A percentile compares a stretch with the other conserved stretches of the same genome.
Evolutionary conservation across 2,888 invertebrate genomes (phyloP).

Genomic region (Drosophila fungiperda): DNA sequence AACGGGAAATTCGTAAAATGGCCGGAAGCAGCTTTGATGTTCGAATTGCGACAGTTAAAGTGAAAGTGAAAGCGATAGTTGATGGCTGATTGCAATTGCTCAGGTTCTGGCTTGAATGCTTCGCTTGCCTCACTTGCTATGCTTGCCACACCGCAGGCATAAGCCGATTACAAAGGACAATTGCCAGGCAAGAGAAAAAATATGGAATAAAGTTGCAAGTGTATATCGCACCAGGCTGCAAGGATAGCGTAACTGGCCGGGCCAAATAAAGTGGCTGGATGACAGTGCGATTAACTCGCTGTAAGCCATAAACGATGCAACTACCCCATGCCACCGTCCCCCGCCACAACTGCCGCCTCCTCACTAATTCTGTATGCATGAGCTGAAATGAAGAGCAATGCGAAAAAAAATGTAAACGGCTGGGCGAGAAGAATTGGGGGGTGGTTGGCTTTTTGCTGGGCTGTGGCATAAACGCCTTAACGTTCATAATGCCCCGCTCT

Average conservation of each 20-base stretch:
- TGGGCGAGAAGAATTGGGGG: constrained; percentile 21
- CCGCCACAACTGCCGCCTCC: not conserved
- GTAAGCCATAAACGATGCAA: constrained; percentile 75
- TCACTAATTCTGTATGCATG: constrained; percentile 82
- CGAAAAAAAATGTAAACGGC: constrained; percentile 32
- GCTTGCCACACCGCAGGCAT: constrained; percentile 20
- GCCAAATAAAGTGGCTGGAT: constrained; percentile 65
- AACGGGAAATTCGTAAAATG: constrained; percentile 48
- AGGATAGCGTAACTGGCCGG: constrained; percentile 31
- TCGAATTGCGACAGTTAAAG: constrained; percentile 1
- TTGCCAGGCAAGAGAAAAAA: constrained; percentile 34
- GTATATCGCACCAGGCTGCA: constrained; percentile 24
- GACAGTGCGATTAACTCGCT: constrained; percentile 80
- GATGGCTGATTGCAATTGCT: constrained; percentile 26
- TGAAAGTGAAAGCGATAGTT: constrained; percentile 6
- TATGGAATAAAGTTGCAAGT: constrained; percentile 16
- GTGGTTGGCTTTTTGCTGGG: not conserved
- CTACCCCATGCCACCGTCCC: not conserved
- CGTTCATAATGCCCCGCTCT: constrained; percentile 62
- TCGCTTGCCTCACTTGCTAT: constrained; percentile 25
- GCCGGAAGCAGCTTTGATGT: constrained; percentile 41
- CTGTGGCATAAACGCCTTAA: constrained; percentile 58
- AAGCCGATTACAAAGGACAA: constrained; percentile 67
- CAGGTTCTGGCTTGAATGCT: constrained; percentile 32
- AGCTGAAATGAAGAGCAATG: constrained; percentile 69